Percentiles rank a stretch among this genome's conserved stretches.
These are phyloP conservation scores for Helobdella robusta DNA, from an alignment of 2,888 invertebrate genomes.

Conservation along the genomic window DNA sequence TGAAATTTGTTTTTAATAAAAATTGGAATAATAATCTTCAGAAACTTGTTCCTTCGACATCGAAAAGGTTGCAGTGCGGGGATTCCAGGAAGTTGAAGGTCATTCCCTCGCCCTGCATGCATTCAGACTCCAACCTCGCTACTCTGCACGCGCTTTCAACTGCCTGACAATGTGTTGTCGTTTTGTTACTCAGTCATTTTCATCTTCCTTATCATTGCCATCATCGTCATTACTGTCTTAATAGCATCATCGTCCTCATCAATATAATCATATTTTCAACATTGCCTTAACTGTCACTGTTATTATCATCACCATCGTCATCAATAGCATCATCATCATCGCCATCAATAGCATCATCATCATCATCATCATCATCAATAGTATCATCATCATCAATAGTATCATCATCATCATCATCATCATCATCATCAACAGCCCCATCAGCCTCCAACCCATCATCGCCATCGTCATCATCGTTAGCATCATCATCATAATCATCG, in stretches of 20 bases:
- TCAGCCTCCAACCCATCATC: slow-evolving; percentile 10
- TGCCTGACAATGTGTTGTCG: too few species aligned
- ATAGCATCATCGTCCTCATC: not conserved
- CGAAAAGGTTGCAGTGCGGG: slow-evolving; percentile 28
- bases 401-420: too few species aligned
- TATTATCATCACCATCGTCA: not conserved
- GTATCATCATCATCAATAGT: too few species aligned
- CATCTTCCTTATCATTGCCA: not conserved
- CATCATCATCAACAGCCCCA: too few species aligned
- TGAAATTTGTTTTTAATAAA: too few species aligned
- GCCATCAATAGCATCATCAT: too few species aligned
- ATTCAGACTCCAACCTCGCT: slow-evolving; percentile 27
- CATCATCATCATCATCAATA: too few species aligned
- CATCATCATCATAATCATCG: not conserved
- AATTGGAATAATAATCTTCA: not conserved
- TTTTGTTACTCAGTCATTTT: not conserved
- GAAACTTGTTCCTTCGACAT: slow-evolving; percentile 23
- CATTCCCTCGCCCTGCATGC: slow-evolving; percentile 27
- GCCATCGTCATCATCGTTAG: not conserved
- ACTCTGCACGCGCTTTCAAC: slow-evolving; percentile 24
- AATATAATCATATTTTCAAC: not conserved
- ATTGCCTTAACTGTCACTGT: too few species aligned
- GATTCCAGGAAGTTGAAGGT: slow-evolving; percentile 27
- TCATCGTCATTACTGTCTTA: not conserved
- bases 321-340: too few species aligned